A percentile compares a stretch with the other conserved stretches of the same genome.
These are phyloP conservation scores for Entomobrya multifasciata DNA, from an alignment of 2,888 invertebrate genomes.

Conservation along the genomic window DNA sequence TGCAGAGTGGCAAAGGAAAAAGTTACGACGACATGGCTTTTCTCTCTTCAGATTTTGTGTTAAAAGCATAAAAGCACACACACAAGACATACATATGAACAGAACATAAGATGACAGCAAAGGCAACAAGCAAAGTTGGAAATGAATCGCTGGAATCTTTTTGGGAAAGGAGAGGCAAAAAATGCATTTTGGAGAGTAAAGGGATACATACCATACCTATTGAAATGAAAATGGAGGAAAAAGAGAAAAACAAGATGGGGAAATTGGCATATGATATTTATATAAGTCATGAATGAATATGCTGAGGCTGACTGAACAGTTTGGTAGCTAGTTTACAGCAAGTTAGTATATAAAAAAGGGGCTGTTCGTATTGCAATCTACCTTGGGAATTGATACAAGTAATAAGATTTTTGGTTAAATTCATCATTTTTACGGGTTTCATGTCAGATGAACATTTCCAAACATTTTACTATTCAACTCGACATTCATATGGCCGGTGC, in stretches of 20 bases:
- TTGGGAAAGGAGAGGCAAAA: neutral
- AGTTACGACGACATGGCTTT: slow-evolving; percentile 1
- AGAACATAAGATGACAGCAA: too few relatives aligned
- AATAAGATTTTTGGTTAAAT: too few relatives aligned
- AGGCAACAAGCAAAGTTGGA: neutral
- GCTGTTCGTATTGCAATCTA: neutral
- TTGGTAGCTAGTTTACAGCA: too few relatives aligned
- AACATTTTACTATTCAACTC: neutral
- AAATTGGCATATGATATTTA: slow-evolving; percentile 52
- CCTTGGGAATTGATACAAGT: too few relatives aligned
- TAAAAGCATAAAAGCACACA: too few relatives aligned
- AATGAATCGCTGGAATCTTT: neutral
- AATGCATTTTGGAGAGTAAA: too few relatives aligned
- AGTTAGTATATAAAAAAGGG: neutral
- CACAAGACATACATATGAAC: too few relatives aligned
- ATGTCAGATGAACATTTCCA: slow-evolving; percentile 3
- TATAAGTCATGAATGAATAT: slow-evolving; percentile 17
- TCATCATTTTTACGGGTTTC: too few relatives aligned
- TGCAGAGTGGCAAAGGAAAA: slow-evolving; percentile 16
- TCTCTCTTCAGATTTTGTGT: neutral
- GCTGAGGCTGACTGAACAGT: slow-evolving; percentile 18
- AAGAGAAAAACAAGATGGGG: neutral
- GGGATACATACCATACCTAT: too few relatives aligned
- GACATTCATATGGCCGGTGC: neutral
- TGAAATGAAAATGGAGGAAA: neutral